phyloP scores from a whole-genome alignment of 2,113 vertebrate genomes.

The Platysteira castanea region DNA sequence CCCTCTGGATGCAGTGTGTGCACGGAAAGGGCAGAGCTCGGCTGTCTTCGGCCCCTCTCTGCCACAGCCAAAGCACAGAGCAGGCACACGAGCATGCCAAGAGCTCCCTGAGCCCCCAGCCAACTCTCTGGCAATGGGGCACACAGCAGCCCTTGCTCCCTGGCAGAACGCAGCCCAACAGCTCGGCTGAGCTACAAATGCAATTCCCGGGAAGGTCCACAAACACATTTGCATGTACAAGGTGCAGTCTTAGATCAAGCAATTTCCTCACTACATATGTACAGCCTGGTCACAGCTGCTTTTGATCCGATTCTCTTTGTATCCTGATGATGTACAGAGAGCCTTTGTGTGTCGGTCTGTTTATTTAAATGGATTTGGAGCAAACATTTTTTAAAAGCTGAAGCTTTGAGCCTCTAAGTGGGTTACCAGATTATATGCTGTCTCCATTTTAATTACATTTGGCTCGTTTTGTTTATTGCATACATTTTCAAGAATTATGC shows the following conservation, averaged over 20 bases:
- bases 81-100: rapidly evolving
- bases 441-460: slow-evolving; percentile 66
- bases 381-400: slow-evolving; percentile 45
- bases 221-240: slow-evolving; percentile 45
- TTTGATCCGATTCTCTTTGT: slow-evolving; percentile 60
- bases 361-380: slow-evolving; percentile 68
- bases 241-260: slow-evolving; percentile 49
- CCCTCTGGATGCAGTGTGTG: rapidly evolving
- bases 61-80: background rate
- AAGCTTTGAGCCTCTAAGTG: slow-evolving; percentile 62
- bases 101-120: background rate
- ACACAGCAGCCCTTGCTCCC: background rate
- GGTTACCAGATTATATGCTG: slow-evolving; percentile 67
- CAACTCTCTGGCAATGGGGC: background rate
- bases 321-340: slow-evolving; percentile 29
- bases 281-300: slow-evolving; percentile 49
- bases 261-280: slow-evolving; percentile 10
- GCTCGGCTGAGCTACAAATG: background rate
- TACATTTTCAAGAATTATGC: slow-evolving; percentile 50
- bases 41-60: background rate
- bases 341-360: slow-evolving; percentile 38
- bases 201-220: background rate
- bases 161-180: background rate
- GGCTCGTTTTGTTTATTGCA: slow-evolving; percentile 46
- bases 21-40: background rate